Percentiles rank a stretch among this genome's conserved stretches.
These are phyloP conservation scores for Pseudomyrmex dendroicus DNA, from an alignment of 1,140 invertebrate genomes.

Conservation along the genomic window DNA sequence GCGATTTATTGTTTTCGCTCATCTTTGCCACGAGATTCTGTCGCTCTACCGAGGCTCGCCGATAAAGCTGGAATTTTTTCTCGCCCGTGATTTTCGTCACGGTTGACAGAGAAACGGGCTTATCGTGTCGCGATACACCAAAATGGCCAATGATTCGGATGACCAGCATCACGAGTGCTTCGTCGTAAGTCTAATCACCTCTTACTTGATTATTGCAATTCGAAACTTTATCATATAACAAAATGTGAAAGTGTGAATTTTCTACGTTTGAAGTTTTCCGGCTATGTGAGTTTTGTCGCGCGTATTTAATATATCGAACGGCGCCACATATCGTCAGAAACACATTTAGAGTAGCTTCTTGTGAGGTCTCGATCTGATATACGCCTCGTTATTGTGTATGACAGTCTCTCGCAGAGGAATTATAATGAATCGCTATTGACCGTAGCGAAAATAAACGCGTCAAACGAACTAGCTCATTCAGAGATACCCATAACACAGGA, in stretches of 20 bases:
- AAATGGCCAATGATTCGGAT: conserved; percentile 31
- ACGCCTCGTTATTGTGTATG: conserved; percentile 1
- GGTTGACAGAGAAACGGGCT: background rate
- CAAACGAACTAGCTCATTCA: background rate
- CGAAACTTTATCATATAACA: background rate
- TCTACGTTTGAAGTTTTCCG: too few species aligned
- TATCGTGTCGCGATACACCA: conserved; percentile 2
- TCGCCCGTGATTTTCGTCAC: conserved; percentile 10
- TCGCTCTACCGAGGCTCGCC: background rate
- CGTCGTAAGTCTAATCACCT: conserved; percentile 44
- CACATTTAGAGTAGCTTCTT: conserved; percentile 5
- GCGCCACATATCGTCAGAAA: too few species aligned
- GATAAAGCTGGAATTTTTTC: background rate
- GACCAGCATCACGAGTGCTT: conserved; percentile 34
- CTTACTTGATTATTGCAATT: conserved; percentile 30
- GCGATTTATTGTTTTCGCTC: background rate
- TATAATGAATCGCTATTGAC: conserved; percentile 24
- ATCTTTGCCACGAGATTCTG: background rate
- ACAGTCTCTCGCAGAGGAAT: background rate
- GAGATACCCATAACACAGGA: background rate
- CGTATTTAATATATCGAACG: too few species aligned
- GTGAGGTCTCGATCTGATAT: background rate
- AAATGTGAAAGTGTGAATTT: too few species aligned
- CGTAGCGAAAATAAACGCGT: background rate
- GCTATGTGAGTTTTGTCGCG: too few species aligned